These are phyloP conservation scores for Sporophila hypoxantha DNA, from an alignment of 2,113 vertebrate genomes.

Conservation along the genomic window DNA sequence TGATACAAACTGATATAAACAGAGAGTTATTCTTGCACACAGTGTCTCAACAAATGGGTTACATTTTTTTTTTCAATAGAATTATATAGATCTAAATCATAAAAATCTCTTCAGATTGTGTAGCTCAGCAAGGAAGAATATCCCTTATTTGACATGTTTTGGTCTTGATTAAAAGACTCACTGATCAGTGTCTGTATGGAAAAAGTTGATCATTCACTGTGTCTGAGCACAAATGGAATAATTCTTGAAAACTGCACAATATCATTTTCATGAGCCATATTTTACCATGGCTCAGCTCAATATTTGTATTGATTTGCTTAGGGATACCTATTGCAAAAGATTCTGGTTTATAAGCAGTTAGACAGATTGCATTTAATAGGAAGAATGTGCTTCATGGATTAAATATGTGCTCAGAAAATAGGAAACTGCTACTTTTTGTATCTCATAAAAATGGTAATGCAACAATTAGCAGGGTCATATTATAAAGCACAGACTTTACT, in stretches of 20 bases:
- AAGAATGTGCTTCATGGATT: constrained; percentile 54
- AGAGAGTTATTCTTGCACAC: neutral
- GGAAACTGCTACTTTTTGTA: constrained; percentile 69
- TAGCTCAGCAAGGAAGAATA: neutral
- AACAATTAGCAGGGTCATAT: constrained; percentile 79
- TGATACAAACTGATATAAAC: neutral
- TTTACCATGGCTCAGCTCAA: constrained; percentile 18
- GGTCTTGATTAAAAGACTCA: neutral
- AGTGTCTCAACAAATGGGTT: neutral
- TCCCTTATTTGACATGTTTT: neutral
- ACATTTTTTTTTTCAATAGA: neutral
- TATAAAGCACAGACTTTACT: constrained; percentile 76
- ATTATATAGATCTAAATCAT: neutral
- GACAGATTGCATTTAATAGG: constrained; percentile 48
- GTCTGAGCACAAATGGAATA: neutral
- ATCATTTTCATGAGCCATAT: constrained; percentile 4
- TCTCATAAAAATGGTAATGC: constrained; percentile 84
- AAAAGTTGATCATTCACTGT: neutral
- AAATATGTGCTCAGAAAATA: constrained; percentile 58
- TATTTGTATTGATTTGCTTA: constrained; percentile 57
- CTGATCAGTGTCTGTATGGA: neutral
- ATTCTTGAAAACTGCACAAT: neutral
- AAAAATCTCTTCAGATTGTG: neutral
- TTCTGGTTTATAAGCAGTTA: constrained; percentile 44
- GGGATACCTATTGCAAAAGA: constrained; percentile 33